Percentiles rank a stretch among this genome's conserved stretches.
Evolutionary conservation across 2,888 invertebrate genomes (phyloP).

Genomic region (Malachius bipustulatus): DNA sequence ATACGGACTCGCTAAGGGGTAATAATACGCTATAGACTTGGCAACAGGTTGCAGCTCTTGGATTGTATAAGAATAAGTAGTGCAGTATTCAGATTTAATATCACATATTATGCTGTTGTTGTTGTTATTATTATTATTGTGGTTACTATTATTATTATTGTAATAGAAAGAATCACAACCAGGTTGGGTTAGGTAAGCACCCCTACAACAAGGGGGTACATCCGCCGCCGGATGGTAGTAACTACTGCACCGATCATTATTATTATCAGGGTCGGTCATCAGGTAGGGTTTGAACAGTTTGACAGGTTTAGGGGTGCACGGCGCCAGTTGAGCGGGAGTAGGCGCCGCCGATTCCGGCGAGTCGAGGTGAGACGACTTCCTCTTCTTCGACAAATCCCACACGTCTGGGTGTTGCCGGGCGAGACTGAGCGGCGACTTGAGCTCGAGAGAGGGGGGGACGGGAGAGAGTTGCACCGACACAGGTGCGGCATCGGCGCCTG

Average conservation of each 20-base stretch:
- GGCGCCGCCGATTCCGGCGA: conserved; percentile 8
- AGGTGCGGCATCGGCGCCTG: conserved; percentile 23
- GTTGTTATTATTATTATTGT: conserved; percentile 22
- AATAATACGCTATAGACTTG: conserved; percentile 36
- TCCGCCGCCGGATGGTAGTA: conserved; percentile 13
- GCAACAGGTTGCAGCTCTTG: conserved; percentile 37
- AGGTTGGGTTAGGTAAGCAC: conserved; percentile 27
- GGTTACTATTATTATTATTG: conserved; percentile 9
- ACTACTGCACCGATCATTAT: conserved; percentile 23
- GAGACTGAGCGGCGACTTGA: conserved; percentile 18
- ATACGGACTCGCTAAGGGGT: conserved; percentile 30
- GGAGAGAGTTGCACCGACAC: conserved; percentile 21
- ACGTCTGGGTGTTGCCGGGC: conserved; percentile 27
- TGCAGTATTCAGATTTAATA: conserved; percentile 25
- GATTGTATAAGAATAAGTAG: conserved; percentile 30
- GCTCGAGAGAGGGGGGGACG: conserved; percentile 17
- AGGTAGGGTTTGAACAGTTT: conserved; percentile 70
- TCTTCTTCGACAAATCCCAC: conserved; percentile 35
- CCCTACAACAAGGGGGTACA: conserved; percentile 34
- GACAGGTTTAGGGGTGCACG: conserved; percentile 46
- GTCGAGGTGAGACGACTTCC: conserved; percentile 22
- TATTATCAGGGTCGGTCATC: conserved; percentile 47
- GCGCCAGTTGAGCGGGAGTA: conserved; percentile 12
- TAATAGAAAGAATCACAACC: not conserved
- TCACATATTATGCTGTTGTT: conserved; percentile 25